phyloP scores from a whole-genome alignment of 2,113 vertebrate species.

The Callorhinus ursinus region DNA sequence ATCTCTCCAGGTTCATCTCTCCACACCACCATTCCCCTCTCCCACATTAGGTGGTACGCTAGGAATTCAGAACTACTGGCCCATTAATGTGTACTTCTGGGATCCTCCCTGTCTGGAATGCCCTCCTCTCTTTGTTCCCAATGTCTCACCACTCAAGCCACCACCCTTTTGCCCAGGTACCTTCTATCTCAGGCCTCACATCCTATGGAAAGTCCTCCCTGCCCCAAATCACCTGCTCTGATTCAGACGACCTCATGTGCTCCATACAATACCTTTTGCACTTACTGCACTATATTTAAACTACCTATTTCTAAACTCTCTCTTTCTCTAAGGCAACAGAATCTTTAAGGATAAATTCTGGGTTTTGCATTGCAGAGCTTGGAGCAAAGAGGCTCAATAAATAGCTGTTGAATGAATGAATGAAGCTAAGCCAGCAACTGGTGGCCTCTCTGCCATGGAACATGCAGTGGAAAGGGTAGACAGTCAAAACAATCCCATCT shows the following conservation, averaged over 20 bases:
- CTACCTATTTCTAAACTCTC: neutral
- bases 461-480: neutral
- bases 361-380: neutral
- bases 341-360: neutral
- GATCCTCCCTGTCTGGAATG: neutral
- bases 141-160: neutral
- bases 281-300: neutral
- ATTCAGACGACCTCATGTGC: neutral
- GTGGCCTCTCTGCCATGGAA: neutral
- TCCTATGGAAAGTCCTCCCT: neutral
- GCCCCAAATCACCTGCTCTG: neutral
- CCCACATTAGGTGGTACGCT: neutral
- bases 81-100: neutral
- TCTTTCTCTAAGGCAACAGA: neutral
- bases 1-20: neutral
- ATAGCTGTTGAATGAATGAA: neutral
- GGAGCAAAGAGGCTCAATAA: neutral
- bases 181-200: neutral
- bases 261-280: neutral
- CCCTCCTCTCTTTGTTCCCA: neutral
- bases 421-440: neutral
- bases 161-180: neutral
- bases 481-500: neutral
- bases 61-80: neutral
- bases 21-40: neutral